These are phyloP conservation scores for Daboia siamensis DNA, from an alignment of 2,113 vertebrate genomes.

Conservation along the genomic window DNA sequence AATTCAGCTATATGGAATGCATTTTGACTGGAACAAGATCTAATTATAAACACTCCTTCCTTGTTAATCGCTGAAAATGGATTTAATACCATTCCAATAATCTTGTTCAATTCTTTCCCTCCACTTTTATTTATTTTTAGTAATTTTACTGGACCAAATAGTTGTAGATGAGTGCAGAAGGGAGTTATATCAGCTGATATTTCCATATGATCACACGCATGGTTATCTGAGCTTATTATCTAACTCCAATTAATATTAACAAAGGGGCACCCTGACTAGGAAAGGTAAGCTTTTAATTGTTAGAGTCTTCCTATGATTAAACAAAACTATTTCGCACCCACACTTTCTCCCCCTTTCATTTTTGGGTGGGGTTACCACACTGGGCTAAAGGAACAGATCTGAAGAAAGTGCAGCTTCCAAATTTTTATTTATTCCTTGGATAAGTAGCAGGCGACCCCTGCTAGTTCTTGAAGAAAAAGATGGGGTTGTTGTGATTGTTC, in stretches of 20 bases:
- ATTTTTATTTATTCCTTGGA: neutral
- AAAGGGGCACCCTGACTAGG: neutral
- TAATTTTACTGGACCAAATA: neutral
- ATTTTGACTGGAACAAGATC: neutral
- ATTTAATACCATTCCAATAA: neutral
- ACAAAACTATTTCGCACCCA: neutral
- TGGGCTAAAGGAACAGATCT: neutral
- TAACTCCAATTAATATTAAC: neutral
- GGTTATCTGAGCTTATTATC: neutral
- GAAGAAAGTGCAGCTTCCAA: neutral
- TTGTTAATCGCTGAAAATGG: neutral
- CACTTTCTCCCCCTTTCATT: neutral
- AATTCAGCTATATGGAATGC: neutral
- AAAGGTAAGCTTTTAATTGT: neutral
- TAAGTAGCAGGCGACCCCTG: neutral
- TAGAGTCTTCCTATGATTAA: neutral
- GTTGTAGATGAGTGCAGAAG: neutral
- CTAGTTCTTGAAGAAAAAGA: neutral
- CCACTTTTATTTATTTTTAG: neutral
- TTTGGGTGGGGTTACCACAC: neutral
- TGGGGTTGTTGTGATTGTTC: neutral
- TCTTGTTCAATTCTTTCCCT: neutral
- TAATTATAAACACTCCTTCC: neutral
- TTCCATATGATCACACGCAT: neutral
- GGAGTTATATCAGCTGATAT: neutral